These are phyloP conservation scores for Eurosta solidaginis DNA, from an alignment of 1,140 invertebrate species.

Conservation along the genomic window DNA sequence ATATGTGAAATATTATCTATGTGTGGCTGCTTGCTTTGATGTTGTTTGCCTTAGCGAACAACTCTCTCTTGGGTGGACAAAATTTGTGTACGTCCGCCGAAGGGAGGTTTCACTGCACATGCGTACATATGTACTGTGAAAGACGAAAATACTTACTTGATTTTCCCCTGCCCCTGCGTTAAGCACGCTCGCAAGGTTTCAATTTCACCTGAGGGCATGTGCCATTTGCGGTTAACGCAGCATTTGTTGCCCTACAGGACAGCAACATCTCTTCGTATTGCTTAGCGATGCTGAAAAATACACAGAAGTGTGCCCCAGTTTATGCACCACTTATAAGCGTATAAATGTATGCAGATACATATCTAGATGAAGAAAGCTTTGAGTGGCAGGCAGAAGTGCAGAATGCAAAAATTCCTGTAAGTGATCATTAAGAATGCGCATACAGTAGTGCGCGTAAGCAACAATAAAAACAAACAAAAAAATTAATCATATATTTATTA, in stretches of 20 bases:
- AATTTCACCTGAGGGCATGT: slow-evolving; percentile 28
- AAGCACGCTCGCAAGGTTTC: neutral
- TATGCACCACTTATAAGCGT: too few relatives aligned
- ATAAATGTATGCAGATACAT: too few relatives aligned
- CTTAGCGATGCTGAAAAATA: neutral
- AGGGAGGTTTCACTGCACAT: too few relatives aligned
- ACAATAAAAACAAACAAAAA: neutral
- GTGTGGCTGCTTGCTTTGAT: too few relatives aligned
- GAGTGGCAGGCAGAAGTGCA: too few relatives aligned
- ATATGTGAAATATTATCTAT: too few relatives aligned
- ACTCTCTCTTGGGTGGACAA: too few relatives aligned
- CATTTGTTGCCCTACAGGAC: neutral
- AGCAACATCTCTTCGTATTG: too few relatives aligned
- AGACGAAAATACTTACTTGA: neutral
- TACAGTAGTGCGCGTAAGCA: neutral
- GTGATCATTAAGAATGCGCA: slow-evolving; percentile 24
- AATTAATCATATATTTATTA: neutral
- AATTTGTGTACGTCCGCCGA: too few relatives aligned
- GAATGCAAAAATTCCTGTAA: too few relatives aligned
- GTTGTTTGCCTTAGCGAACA: too few relatives aligned
- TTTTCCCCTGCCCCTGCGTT: neutral
- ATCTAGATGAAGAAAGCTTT: slow-evolving; percentile 10
- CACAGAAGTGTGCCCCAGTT: slow-evolving; percentile 12
- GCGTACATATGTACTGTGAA: neutral
- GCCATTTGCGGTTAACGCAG: neutral